Evolutionary conservation across 23 tunicate species (phyloP).

Genomic region (Ascidia mentula): DNA sequence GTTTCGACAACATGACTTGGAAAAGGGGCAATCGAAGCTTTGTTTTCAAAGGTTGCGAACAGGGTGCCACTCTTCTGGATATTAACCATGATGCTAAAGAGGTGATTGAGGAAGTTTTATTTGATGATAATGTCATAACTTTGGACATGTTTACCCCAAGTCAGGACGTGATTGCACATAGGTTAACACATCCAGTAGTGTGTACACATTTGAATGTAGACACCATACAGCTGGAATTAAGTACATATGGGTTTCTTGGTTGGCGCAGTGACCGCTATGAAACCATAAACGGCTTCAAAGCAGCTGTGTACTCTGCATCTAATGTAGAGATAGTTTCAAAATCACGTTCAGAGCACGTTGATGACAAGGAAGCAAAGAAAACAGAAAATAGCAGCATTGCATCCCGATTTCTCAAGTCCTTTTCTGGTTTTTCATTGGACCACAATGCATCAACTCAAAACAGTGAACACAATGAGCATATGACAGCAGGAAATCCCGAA

Average conservation of each 20-base stretch:
- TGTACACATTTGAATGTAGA: constrained; percentile 3
- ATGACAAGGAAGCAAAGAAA: constrained; percentile 1
- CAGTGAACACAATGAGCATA: not conserved
- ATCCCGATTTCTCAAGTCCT: not conserved
- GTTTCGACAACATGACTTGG: constrained; percentile 24
- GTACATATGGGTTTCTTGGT: not conserved
- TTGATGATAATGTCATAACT: constrained; percentile 4
- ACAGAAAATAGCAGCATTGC: not conserved
- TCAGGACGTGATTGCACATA: constrained; percentile 11
- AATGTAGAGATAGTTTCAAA: constrained; percentile 15
- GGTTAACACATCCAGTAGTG: constrained; percentile 23
- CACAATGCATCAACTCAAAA: not conserved
- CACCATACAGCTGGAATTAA: constrained; percentile 13
- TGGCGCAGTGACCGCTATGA: not conserved
- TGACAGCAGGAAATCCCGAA: not conserved
- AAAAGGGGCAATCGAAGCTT: constrained; percentile 13
- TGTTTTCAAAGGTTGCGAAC: not conserved
- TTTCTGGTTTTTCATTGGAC: not conserved
- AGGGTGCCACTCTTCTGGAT: constrained; percentile 8
- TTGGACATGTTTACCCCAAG: not conserved
- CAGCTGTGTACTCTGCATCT: not conserved
- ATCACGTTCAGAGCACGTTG: constrained; percentile 21
- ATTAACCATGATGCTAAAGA: constrained; percentile 13
- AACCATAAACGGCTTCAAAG: constrained; percentile 1
- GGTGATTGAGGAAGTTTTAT: constrained; percentile 1